phyloP scores from a whole-genome alignment of 2,113 vertebrate genomes.

The Macroglossus sobrinus region DNA sequence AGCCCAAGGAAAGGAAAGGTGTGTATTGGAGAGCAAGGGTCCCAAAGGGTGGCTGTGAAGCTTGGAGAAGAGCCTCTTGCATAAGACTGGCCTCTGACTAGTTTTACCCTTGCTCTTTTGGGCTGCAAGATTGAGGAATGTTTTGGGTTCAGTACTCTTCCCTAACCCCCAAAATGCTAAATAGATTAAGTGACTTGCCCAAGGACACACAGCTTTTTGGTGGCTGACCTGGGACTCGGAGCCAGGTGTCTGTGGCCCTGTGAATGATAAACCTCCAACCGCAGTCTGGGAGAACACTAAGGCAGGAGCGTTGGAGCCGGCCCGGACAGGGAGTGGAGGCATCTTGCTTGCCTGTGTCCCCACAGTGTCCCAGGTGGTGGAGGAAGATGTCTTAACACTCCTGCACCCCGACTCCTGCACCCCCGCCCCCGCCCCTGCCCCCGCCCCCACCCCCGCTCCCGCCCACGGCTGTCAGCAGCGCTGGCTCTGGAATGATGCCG shows the following conservation, averaged over 20 bases:
- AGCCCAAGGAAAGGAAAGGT: background rate
- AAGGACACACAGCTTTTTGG: background rate
- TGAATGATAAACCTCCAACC: background rate
- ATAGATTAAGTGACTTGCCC: background rate
- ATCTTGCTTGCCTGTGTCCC: background rate
- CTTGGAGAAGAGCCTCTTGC: background rate
- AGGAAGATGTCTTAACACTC: background rate
- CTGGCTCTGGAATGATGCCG: background rate
- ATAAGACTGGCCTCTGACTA: background rate
- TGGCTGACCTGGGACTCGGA: background rate
- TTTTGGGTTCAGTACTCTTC: background rate
- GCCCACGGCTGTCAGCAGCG: background rate
- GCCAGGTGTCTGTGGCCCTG: background rate
- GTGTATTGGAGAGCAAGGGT: background rate
- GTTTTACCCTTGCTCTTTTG: background rate
- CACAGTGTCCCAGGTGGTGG: background rate
- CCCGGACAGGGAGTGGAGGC: background rate
- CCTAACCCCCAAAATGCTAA: background rate
- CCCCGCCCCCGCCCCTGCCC: background rate
- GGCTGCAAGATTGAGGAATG: background rate
- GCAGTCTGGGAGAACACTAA: background rate
- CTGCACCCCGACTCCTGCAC: rapidly evolving
- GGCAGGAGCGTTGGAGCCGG: background rate
- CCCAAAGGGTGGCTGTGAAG: background rate
- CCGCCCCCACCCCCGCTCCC: rapidly evolving